phyloP scores from a whole-genome alignment of 2,113 vertebrate genomes.

The Penelope pileata region DNA sequence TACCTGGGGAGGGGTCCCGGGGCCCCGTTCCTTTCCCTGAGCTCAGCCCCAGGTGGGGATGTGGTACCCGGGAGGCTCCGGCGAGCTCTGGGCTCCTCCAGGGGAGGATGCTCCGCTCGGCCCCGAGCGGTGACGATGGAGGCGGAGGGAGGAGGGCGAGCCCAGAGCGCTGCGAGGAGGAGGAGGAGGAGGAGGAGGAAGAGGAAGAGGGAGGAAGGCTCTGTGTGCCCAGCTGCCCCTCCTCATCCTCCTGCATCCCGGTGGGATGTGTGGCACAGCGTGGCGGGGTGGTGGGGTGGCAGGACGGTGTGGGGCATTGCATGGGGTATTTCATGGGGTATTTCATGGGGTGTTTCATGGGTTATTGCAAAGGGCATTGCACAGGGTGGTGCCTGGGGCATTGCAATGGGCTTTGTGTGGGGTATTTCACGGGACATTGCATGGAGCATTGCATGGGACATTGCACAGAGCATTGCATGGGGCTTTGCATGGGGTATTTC shows the following conservation, averaged over 20 bases:
- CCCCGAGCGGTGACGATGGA: background rate
- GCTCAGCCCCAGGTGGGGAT: background rate
- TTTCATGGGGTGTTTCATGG: too few species aligned
- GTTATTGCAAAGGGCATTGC: background rate
- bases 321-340: too few species aligned
- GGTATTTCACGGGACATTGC: too few species aligned
- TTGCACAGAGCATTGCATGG: too few species aligned
- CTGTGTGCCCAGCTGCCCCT: too few species aligned
- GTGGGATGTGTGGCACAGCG: background rate
- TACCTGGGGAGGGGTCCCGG: background rate
- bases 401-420: too few species aligned
- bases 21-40: too few species aligned
- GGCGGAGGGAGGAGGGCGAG: background rate
- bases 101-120: background rate
- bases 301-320: background rate
- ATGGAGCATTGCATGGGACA: background rate
- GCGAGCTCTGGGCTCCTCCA: background rate
- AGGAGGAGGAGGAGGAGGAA: background rate
- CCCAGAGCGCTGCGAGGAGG: background rate
- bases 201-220: background rate
- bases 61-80: background rate
- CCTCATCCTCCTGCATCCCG: background rate
- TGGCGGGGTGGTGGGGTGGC: rapidly evolving
- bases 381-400: background rate
- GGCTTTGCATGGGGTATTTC: background rate